phyloP scores from a whole-genome alignment of 2,888 invertebrate species.

The Brachypterus glaber region DNA sequence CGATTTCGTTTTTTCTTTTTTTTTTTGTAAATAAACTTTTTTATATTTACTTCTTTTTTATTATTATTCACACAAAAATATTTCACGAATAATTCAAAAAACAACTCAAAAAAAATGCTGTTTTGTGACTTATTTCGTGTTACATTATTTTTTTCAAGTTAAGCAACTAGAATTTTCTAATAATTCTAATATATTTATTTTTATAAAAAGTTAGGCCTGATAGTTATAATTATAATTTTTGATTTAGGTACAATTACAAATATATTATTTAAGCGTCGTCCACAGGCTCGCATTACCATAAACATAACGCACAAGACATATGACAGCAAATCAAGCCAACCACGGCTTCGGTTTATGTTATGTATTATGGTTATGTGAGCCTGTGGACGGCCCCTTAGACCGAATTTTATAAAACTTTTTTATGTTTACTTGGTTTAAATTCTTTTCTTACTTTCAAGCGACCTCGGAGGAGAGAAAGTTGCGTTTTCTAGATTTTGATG shows the following conservation, averaged over 20 bases:
- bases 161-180: slow-evolving; percentile 23
- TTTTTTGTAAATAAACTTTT: slow-evolving; percentile 1
- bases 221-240: slow-evolving; percentile 11
- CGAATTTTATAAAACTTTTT: too few species aligned
- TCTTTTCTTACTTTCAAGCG: too few species aligned
- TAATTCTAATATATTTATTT: slow-evolving; percentile 17
- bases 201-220: slow-evolving; percentile 32
- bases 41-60: neutral
- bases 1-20: slow-evolving; percentile 22
- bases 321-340: too few species aligned
- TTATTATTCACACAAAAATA: slow-evolving; percentile 13
- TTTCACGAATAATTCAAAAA: slow-evolving; percentile 23
- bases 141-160: slow-evolving; percentile 17
- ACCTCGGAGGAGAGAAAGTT: too few species aligned
- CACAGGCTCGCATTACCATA: too few species aligned
- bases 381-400: too few species aligned
- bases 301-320: too few species aligned
- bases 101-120: slow-evolving; percentile 22
- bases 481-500: too few species aligned
- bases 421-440: too few species aligned
- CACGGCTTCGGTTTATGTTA: too few species aligned
- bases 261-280: too few species aligned
- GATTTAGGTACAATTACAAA: slow-evolving; percentile 15
- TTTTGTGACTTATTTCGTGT: slow-evolving; percentile 18
- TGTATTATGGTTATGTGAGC: too few species aligned